These are phyloP conservation scores for Sminthopsis crassicaudata DNA, from an alignment of 2,113 vertebrate genomes.

Conservation along the genomic window DNA sequence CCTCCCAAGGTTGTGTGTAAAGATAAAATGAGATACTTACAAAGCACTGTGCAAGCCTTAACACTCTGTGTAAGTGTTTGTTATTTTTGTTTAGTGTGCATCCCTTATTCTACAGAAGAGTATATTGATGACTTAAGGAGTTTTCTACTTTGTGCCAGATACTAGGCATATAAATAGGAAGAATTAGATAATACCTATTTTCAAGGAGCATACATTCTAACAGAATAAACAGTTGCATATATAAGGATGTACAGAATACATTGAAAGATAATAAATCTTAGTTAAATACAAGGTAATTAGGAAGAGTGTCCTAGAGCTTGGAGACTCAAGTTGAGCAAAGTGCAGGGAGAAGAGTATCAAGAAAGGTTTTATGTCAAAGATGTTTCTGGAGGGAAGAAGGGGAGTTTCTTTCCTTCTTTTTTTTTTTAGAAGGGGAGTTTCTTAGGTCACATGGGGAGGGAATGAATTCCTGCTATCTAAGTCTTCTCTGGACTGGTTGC, in stretches of 20 bases:
- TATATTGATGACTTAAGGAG: not conserved
- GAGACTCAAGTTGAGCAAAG: not conserved
- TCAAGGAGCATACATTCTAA: not conserved
- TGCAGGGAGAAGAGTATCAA: not conserved
- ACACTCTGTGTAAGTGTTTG: no score
- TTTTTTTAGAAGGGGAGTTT: not conserved
- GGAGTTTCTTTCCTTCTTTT: not conserved
- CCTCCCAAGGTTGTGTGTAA: no score
- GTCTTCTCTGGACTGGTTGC: not conserved
- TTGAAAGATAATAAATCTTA: not conserved
- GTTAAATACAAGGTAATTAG: not conserved
- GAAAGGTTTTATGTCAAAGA: not conserved
- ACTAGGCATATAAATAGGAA: not conserved
- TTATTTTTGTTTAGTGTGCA: no score
- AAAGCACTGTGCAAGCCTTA: no score
- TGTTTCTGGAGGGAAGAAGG: not conserved
- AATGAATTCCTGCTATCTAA: not conserved
- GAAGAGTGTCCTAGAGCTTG: not conserved
- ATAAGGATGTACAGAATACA: not conserved
- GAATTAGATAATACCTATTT: not conserved
- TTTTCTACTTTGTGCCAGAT: not conserved
- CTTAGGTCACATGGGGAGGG: not conserved
- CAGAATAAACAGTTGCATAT: not conserved
- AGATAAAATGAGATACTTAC: no score
- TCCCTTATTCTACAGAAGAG: no score